phyloP scores from a whole-genome alignment of 2,888 invertebrate genomes.

The Seladonia tumulorum region DNA sequence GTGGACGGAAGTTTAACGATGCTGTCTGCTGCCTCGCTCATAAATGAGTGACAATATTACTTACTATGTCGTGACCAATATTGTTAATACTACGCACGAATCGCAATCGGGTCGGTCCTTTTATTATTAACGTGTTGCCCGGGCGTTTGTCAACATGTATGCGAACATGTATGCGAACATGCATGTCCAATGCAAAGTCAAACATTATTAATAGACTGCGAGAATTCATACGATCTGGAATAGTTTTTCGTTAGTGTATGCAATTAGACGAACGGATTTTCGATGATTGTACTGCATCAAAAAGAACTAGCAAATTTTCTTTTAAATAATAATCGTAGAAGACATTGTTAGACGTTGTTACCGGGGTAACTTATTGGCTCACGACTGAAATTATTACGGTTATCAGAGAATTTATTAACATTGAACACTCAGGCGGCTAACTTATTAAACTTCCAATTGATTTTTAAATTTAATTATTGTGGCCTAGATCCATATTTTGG shows the following conservation, averaged over 20 bases:
- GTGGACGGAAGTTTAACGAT: conserved; percentile 41
- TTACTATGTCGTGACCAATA: neutral
- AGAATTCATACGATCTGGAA: neutral
- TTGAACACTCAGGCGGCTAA: too few relatives aligned
- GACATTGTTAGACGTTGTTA: too few relatives aligned
- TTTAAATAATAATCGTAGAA: too few relatives aligned
- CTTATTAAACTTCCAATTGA: too few relatives aligned
- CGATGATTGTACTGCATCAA: too few relatives aligned
- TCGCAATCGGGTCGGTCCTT: neutral
- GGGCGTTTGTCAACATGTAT: neutral
- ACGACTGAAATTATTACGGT: neutral
- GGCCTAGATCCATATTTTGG: too few relatives aligned
- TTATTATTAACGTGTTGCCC: neutral
- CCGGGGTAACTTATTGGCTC: neutral
- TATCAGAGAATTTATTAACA: too few relatives aligned
- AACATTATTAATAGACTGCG: neutral
- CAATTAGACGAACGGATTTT: too few relatives aligned
- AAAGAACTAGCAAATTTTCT: too few relatives aligned
- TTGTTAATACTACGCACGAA: neutral
- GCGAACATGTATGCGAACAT: neutral
- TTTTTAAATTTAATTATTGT: too few relatives aligned
- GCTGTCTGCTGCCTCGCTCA: conserved; percentile 16
- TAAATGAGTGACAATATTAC: neutral
- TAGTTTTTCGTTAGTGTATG: neutral
- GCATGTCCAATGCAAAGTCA: neutral